Conservation (phyloP, 1,140 invertebrate species). For the Ceratina australensis region DNA sequence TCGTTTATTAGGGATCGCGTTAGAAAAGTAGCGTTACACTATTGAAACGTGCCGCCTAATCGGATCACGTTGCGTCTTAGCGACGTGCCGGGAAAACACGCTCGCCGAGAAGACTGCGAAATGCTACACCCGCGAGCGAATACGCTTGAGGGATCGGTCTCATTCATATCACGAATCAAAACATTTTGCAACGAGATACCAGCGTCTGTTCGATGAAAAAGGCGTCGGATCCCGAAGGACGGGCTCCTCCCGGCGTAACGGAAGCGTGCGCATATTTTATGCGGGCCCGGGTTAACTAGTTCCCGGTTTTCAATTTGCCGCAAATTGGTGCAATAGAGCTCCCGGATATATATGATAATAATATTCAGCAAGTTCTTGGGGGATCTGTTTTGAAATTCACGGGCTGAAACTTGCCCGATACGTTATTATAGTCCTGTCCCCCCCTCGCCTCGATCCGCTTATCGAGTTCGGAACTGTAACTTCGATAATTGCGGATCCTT, state of each 20-base stretch:
- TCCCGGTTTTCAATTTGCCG: no score
- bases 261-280: no score
- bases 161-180: neutral
- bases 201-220: no score
- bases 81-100: constrained; percentile 14
- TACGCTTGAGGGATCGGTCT: neutral
- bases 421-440: constrained; percentile 3
- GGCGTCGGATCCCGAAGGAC: no score
- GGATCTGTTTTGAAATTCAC: constrained; percentile 5
- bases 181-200: no score
- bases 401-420: neutral
- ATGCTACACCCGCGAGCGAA: neutral
- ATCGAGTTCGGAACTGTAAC: constrained; percentile 36
- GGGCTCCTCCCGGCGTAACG: no score
- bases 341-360: neutral
- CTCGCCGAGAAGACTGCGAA: constrained; percentile 10
- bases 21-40: constrained; percentile 13
- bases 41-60: constrained; percentile 12
- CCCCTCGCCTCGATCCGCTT: constrained; percentile 41
- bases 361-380: neutral
- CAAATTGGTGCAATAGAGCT: no score
- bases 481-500: constrained; percentile 53
- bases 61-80: constrained; percentile 32
- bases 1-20: neutral
- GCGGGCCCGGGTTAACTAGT: no score